Evolutionary conservation across 2,888 invertebrate genomes (phyloP), one percentile per base, ranked within the genome.

Genomic region (Norana najaformis): DNA sequence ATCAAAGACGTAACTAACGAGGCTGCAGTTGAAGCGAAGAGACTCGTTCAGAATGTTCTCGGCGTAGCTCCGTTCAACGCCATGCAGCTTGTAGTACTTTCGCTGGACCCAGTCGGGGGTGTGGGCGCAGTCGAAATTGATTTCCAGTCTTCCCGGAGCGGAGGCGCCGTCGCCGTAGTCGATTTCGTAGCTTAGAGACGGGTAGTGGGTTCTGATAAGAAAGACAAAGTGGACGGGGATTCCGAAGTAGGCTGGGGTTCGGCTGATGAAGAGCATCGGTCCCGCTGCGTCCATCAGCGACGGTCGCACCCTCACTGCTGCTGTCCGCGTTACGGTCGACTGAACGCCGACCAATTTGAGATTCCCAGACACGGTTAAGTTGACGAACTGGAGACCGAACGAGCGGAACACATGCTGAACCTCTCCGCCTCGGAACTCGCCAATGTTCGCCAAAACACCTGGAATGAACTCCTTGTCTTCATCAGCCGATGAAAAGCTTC

Each of bases 61-160:
- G 6, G 41, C 88, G n/a, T n/a, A 23, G 41, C 34, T 39, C 39
- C 5, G 16, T 20, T 34, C 20, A 20, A 88, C 88, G 23, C 88
- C 88, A 30, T 88, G 88, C n/a, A 39, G 16, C 37, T 88, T 88
- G 88, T 88, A 88, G 47, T 88, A 39, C 16, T 85, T 85, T 6
- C 85, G 16, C 13, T n/a, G 85, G 0, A 85, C 85, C 85, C 85
- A 85, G 13, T 85, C 85, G 0, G 85, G 85, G 36, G 35, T 35
- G 36, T 35, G 4, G 36, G 16, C 0, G 85, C 85, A 20, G 36
- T 35, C 16, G 85, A 85, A 85, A 23, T 85, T 85, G 36, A 85
- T 37, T 5, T 85, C 85, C 8, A 69, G 69, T 8, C n/a, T 69
- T n/a, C 69, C 16, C 23, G 35, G 85, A 20, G 36, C 18, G 4